phyloP scores from a whole-genome alignment of 2,888 invertebrate species.

The Nomada ruficornis region DNA sequence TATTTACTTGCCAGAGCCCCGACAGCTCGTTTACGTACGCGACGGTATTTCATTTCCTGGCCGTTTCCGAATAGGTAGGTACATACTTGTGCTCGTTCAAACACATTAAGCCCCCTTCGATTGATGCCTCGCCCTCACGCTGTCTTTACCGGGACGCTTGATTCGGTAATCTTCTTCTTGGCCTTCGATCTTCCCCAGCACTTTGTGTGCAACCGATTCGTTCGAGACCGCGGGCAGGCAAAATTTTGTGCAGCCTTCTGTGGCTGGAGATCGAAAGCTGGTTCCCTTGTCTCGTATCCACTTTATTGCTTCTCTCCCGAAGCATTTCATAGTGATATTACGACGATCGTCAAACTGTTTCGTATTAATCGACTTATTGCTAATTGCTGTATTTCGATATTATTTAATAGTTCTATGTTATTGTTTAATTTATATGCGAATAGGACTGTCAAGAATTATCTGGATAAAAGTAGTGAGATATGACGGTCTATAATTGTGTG shows the following conservation, averaged over 20 bases:
- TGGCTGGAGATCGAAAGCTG: not conserved
- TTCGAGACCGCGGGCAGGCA: slow-evolving; percentile 10
- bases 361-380: not conserved
- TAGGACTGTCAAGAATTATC: too few species aligned
- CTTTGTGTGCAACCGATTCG: slow-evolving; percentile 1
- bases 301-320: not conserved
- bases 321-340: not conserved
- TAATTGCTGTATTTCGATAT: not conserved
- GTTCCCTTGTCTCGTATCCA: not conserved
- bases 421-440: too few species aligned
- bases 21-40: slow-evolving; percentile 75
- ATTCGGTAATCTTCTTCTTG: slow-evolving; percentile 49
- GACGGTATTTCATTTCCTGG: slow-evolving; percentile 75
- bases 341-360: too few species aligned
- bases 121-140: slow-evolving; percentile 33
- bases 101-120: slow-evolving; percentile 71
- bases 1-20: slow-evolving; percentile 72
- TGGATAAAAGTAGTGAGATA: too few species aligned
- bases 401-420: too few species aligned
- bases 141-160: slow-evolving; percentile 31
- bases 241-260: slow-evolving; percentile 32
- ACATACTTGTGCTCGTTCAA: slow-evolving; percentile 62
- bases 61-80: slow-evolving; percentile 65
- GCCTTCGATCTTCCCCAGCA: not conserved
- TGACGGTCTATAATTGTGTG: too few species aligned